Percentiles rank a stretch among this genome's conserved stretches.
phyloP scores from a whole-genome alignment of 2,113 vertebrate genomes.

The Cyprinodon tularosa region DNA sequence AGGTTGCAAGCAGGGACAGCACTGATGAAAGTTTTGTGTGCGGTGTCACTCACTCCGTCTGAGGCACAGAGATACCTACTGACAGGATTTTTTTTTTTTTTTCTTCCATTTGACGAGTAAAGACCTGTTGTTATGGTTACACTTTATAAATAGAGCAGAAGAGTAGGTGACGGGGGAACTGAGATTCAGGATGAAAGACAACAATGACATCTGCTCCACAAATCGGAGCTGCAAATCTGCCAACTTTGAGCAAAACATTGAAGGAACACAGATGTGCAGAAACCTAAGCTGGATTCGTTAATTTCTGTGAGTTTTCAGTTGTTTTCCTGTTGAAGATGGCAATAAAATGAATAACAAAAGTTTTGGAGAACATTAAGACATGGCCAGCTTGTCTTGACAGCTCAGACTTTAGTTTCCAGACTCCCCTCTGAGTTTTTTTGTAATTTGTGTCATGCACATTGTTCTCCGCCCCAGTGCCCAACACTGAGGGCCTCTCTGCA shows the following conservation, averaged over 20 bases:
- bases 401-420: slow-evolving; percentile 2
- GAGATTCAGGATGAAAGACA: slow-evolving; percentile 73
- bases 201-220: slow-evolving; percentile 73
- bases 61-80: slow-evolving; percentile 61
- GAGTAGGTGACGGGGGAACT: slow-evolving; percentile 77
- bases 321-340: not conserved
- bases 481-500: slow-evolving; percentile 53
- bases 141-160: slow-evolving; percentile 81
- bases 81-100: slow-evolving; percentile 55
- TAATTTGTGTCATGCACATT: slow-evolving; percentile 65
- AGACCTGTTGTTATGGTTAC: slow-evolving; percentile 82
- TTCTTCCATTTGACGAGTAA: slow-evolving; percentile 55
- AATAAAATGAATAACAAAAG: not conserved
- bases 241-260: slow-evolving; percentile 41
- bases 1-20: slow-evolving; percentile 13
- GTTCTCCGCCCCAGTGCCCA: slow-evolving; percentile 54
- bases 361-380: slow-evolving; percentile 31
- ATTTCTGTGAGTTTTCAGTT: slow-evolving; percentile 8
- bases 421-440: slow-evolving; percentile 39
- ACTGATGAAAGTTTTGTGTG: slow-evolving; percentile 39
- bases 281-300: slow-evolving; percentile 11
- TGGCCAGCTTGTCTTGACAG: slow-evolving; percentile 9
- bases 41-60: slow-evolving; percentile 23
- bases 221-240: slow-evolving; percentile 62
- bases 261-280: slow-evolving; percentile 7